Conservation (phyloP, 1,140 invertebrate genomes). For the Protaetia brevitarsis region DNA sequence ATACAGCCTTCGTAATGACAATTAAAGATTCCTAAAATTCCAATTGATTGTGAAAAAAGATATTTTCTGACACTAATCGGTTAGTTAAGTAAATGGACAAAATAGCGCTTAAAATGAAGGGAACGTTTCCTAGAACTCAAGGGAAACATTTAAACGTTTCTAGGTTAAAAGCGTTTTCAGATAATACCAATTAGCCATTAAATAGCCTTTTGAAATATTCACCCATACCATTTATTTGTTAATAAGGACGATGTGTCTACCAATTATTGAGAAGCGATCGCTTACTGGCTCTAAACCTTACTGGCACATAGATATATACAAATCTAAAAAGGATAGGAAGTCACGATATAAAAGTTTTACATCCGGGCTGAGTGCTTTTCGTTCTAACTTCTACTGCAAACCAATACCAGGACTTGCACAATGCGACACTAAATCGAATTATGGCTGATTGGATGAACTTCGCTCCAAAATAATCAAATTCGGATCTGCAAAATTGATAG, state of each 20-base stretch:
- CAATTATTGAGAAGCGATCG: background rate
- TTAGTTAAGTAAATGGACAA: no score
- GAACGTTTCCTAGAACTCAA: no score
- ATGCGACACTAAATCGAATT: slow-evolving; percentile 20
- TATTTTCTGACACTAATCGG: no score
- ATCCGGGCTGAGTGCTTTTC: slow-evolving; percentile 1
- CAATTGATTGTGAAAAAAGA: background rate
- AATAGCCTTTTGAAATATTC: background rate
- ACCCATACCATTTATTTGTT: background rate
- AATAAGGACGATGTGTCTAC: background rate
- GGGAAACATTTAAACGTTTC: background rate
- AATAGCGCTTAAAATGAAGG: no score
- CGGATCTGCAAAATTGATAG: slow-evolving; percentile 16
- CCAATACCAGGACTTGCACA: slow-evolving; percentile 20
- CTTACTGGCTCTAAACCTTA: no score
- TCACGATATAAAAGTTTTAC: slow-evolving; percentile 1
- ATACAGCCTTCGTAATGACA: background rate
- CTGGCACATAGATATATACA: slow-evolving; percentile 19
- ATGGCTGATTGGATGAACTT: slow-evolving; percentile 10
- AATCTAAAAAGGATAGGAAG: slow-evolving; percentile 1
- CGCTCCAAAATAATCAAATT: slow-evolving; percentile 15
- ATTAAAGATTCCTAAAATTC: background rate
- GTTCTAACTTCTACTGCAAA: slow-evolving; percentile 18
- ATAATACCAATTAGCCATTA: background rate
- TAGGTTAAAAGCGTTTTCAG: background rate